These are phyloP conservation scores for Tamandua tetradactyla DNA, from an alignment of 2,797 vertebrate genomes.

Conservation along the genomic window DNA sequence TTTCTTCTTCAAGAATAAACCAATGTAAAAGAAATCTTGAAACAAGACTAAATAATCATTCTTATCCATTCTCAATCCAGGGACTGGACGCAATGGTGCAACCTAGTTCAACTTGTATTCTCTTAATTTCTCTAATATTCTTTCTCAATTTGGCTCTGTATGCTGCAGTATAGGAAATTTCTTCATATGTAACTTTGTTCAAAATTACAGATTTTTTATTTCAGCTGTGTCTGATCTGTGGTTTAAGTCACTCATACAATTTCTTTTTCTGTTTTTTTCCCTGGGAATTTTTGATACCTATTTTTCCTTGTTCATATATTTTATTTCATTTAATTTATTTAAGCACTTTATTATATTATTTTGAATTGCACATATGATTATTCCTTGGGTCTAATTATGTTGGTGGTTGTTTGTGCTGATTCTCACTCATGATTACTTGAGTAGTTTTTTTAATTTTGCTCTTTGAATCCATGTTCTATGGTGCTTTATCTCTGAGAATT, in stretches of 20 bases:
- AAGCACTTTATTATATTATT: background rate
- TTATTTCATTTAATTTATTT: background rate
- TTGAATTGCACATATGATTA: background rate
- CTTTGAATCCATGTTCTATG: background rate
- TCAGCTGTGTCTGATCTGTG: background rate
- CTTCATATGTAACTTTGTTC: background rate
- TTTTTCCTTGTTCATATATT: background rate
- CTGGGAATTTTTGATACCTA: background rate
- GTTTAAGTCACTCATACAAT: background rate
- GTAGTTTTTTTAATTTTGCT: background rate
- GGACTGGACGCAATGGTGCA: background rate
- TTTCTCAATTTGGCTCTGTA: background rate
- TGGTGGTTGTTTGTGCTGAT: background rate
- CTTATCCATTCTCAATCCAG: background rate
- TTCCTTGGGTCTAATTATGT: background rate
- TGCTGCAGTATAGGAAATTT: background rate
- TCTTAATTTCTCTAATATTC: background rate
- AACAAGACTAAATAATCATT: background rate
- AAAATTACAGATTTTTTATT: background rate
- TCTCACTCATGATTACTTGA: background rate
- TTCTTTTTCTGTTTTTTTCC: background rate
- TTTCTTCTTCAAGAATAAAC: background rate
- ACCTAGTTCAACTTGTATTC: background rate
- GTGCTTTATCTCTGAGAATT: background rate
- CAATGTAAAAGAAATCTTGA: background rate